These are phyloP conservation scores for Trissoscelio sp. DNA, from an alignment of 2,888 invertebrate genomes.

Conservation along the genomic window DNA sequence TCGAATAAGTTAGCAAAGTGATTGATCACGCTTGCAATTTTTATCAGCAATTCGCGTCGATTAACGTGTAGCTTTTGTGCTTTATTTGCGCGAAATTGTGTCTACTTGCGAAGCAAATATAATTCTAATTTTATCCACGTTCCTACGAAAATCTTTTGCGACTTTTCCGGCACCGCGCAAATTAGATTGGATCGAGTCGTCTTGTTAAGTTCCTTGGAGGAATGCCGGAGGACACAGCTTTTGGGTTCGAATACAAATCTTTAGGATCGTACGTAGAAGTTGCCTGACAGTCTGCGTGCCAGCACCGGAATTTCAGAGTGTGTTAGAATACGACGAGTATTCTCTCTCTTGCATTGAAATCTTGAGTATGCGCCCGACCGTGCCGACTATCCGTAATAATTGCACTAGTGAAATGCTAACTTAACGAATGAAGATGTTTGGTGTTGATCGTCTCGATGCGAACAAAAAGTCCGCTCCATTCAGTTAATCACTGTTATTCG, in stretches of 20 bases:
- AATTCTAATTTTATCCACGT: slow-evolving; percentile 63
- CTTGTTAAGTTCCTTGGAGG: slow-evolving; percentile 68
- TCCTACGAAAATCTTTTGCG: slow-evolving; percentile 63
- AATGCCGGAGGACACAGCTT: slow-evolving; percentile 63
- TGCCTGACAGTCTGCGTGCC: slow-evolving; percentile 60
- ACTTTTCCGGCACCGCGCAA: slow-evolving; percentile 68
- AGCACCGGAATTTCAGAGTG: slow-evolving; percentile 56
- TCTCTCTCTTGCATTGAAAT: slow-evolving; percentile 57
- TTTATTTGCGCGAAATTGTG: slow-evolving; percentile 41
- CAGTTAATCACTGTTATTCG: not conserved
- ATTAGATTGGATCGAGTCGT: slow-evolving; percentile 71
- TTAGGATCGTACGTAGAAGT: slow-evolving; percentile 62
- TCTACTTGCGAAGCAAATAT: slow-evolving; percentile 57
- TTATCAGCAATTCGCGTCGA: slow-evolving; percentile 39
- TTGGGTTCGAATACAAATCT: slow-evolving; percentile 67
- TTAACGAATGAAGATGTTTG: slow-evolving; percentile 40
- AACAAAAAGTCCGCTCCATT: slow-evolving; percentile 8
- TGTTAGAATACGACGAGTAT: slow-evolving; percentile 45
- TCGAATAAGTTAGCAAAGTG: slow-evolving; percentile 22
- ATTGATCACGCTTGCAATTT: slow-evolving; percentile 38
- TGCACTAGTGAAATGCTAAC: slow-evolving; percentile 45
- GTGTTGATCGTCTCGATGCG: slow-evolving; percentile 10
- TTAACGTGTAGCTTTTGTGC: slow-evolving; percentile 43
- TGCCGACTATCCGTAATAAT: slow-evolving; percentile 55
- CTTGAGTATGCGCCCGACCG: slow-evolving; percentile 39